These are phyloP conservation scores for Meganola albula DNA, from an alignment of 2,888 invertebrate genomes.

Conservation along the genomic window DNA sequence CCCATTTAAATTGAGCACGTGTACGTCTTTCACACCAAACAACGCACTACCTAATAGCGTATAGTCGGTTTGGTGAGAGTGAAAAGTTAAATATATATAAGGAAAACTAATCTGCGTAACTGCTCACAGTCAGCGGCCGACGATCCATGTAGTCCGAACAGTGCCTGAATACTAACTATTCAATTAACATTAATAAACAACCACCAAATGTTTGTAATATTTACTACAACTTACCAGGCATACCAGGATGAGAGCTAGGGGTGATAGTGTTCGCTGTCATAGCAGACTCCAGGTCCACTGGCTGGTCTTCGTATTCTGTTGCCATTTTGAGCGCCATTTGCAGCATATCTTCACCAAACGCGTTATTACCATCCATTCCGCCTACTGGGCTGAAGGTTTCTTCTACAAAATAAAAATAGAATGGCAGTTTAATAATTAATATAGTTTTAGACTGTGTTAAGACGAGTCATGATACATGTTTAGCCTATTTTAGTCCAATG, in stretches of 20 bases:
- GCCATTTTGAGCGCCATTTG: slow-evolving; percentile 93
- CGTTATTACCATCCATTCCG: slow-evolving; percentile 76
- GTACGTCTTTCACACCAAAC: no score
- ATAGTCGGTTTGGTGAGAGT: no score
- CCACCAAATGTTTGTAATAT: not conserved
- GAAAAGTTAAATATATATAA: no score
- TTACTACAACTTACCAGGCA: slow-evolving; percentile 53
- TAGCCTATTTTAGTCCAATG: no score
- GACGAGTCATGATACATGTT: not conserved
- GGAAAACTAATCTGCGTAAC: no score
- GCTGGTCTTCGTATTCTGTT: slow-evolving; percentile 89
- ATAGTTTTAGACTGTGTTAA: not conserved
- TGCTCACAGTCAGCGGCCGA: no score
- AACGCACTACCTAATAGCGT: no score
- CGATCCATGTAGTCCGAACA: no score
- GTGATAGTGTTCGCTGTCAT: slow-evolving; percentile 89
- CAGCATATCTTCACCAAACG: slow-evolving; percentile 89
- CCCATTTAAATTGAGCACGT: no score
- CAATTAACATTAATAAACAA: not conserved
- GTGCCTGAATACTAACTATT: no score
- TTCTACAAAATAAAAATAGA: slow-evolving; percentile 38
- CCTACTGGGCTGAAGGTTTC: slow-evolving; percentile 80
- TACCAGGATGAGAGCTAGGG: slow-evolving; percentile 78
- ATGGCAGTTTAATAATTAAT: not conserved
- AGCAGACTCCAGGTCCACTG: slow-evolving; percentile 90